Evolutionary conservation across 2,113 vertebrate species (phyloP), one percentile per base, ranked within the genome.

Genomic region (Cranoglanis bouderius): DNA sequence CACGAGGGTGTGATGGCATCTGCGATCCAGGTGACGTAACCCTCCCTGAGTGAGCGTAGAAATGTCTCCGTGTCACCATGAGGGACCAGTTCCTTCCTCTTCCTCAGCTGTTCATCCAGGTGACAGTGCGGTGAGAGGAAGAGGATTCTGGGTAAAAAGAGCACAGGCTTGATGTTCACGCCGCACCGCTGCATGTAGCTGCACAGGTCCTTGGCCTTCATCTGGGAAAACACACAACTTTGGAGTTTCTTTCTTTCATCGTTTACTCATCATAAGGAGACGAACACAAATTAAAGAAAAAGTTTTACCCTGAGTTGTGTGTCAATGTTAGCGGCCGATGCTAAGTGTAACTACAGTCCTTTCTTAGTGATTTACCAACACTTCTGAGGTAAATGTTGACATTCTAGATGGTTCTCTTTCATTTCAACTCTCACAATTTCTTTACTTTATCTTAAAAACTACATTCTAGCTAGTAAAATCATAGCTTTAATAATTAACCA

Each of bases 1-100:
- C 94, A 96, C 51, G 95, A 94, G 1, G 96, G 95, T 0, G 93
- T 95, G 70, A 96, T 29, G 0, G 94, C 91, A 18, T 95, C 94
- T 19, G 93, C 91, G 6, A 96, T 91, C 95, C 96, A 95, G 90
- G 92, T 86, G 85, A 92, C 4, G 72, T 94, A 95, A 43, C 93
- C 89, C 70, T 94, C 94, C 57, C 89, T 93, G 88, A 96, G 94
- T 21, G 95, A 96, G 65, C 35, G 29, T 72, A 96, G 91, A 91
- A 96, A 96, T 53, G 86, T 67, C 13, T 95, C 92, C 84, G 95
- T 85, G 83, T 94, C 91, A 51, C 80, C 40, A 32, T 93, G 91
- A 81, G 92, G 85, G 87, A 96, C 87, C 90, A 96, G 88, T 92
- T 95, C 96, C 91, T 84, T 93, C 88, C 82, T 95, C 89, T 92